phyloP scores from a whole-genome alignment of 37 sponge, comb jelly and placozoan species.

The Halichondria panicea region DNA sequence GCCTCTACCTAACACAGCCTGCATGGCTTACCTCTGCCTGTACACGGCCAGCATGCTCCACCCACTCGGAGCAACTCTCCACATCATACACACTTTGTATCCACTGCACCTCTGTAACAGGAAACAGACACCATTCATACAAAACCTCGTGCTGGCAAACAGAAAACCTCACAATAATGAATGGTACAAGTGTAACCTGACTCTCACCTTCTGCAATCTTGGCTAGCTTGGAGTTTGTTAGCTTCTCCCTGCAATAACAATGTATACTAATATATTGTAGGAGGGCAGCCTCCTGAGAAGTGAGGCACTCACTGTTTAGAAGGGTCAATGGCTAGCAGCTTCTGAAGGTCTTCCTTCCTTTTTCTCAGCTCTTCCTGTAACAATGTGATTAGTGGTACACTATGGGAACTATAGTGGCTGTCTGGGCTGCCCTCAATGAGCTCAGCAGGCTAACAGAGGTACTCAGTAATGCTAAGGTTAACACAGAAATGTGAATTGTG shows the following conservation, averaged over 20 bases:
- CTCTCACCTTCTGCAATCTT: not conserved
- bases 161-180: not conserved
- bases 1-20: too few species aligned
- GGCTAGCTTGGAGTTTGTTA: not conserved
- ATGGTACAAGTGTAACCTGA: not conserved
- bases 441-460: too few species aligned
- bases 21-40: conserved; percentile 54
- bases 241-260: not conserved
- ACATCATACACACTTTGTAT: conserved; percentile 27
- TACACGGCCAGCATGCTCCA: conserved; percentile 34
- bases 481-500: too few species aligned
- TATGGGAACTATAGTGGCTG: not conserved
- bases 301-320: not conserved
- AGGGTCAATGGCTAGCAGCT: too few species aligned
- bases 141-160: not conserved
- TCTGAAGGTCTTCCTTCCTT: conserved; percentile 16
- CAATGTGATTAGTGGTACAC: not conserved
- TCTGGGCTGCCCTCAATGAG: too few species aligned
- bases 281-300: not conserved
- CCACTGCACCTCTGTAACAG: conserved; percentile 37
- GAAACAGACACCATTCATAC: too few species aligned
- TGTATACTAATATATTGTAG: not conserved
- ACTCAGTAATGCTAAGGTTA: too few species aligned
- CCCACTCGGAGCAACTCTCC: conserved; percentile 42
- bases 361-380: conserved; percentile 20